Evolutionary conservation across 1,140 invertebrate species (phyloP), one percentile per base, ranked within the genome.

Genomic region (Lepidurus packardi): DNA sequence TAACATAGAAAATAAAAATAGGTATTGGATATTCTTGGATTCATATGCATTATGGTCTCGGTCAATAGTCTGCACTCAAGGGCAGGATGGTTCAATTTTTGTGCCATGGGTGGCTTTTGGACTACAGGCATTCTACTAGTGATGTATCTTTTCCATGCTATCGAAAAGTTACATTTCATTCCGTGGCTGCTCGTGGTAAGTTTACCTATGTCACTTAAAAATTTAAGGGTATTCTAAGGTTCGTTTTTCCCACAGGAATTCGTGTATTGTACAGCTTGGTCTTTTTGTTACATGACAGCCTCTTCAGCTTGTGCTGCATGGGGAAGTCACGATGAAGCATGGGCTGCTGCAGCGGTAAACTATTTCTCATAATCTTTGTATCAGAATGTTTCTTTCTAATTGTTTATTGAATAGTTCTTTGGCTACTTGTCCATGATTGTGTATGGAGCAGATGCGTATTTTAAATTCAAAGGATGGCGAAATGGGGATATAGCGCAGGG

Each of bases 171-270:
- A 82, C 91, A 91, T 83, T 92, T 89, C 84, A 91, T 96, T 78
- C 94, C 94, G 0, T 97, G 94, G 94, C 83, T 93, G 34, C 92
- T 92, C 84, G 90, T 95, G 82, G 94, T 92, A 87, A 89, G 89
- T 88, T 41, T 34, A 13, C 21, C n/a, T 8, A 16, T 41, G 1
- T 16, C 11, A 73, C 21, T 80, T 82, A 25, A 73, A 34, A 11
- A 47, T 11, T 80, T 79, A 25, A 76, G 74, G 65, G 43, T 25
- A 44, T 42, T 73, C 73, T 47, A 16, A 78, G 1, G 6, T 73
- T 78, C 65, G 21, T 79, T 79, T 80, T 79, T 82, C 81, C 34
- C 43, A 44, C 82, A 91, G 90, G 90, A 95, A 86, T 89, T 94
- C 43, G 86, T 89, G 21, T 94, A 91, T 85, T 92, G 91, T 83